Conservation (phyloP, 2,888 invertebrate species). For the Fabriciana adippe region DNA sequence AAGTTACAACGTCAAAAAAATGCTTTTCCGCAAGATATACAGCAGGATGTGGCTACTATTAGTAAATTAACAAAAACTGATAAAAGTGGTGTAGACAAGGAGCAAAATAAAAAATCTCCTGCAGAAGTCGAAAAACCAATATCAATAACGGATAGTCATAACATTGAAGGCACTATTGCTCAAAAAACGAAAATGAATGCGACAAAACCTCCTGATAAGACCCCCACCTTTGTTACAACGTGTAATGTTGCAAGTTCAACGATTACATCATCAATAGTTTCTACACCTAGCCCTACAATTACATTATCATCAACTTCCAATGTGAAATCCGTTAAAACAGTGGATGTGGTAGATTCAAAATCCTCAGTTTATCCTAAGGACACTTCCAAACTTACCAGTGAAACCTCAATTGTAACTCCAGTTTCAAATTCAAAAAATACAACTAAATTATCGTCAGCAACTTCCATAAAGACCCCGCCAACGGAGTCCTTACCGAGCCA, state of each 20-base stretch:
- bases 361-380: conserved; percentile 25
- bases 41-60: conserved; percentile 8
- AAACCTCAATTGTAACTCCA: conserved; percentile 15
- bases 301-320: conserved; percentile 29
- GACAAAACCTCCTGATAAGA: conserved; percentile 5
- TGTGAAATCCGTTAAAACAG: conserved; percentile 32
- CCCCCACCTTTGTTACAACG: background rate
- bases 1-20: conserved; percentile 57
- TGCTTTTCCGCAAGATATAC: conserved; percentile 39
- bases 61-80: conserved; percentile 3
- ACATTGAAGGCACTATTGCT: background rate
- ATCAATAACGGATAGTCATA: background rate
- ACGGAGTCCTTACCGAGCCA: conserved; percentile 28
- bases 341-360: conserved; percentile 27
- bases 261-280: conserved; percentile 16
- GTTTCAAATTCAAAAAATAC: conserved; percentile 9
- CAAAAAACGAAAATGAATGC: background rate
- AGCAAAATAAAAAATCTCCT: conserved; percentile 8
- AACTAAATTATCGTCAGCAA: conserved; percentile 26
- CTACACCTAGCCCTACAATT: conserved; percentile 28
- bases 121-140: background rate
- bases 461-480: conserved; percentile 33
- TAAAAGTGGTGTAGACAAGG: conserved; percentile 3
- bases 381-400: conserved; percentile 17
- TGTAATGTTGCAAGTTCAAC: conserved; percentile 1